Evolutionary conservation across 2,888 invertebrate species (phyloP), one percentile per base, ranked within the genome.

Genomic region (Melolontha melolontha): DNA sequence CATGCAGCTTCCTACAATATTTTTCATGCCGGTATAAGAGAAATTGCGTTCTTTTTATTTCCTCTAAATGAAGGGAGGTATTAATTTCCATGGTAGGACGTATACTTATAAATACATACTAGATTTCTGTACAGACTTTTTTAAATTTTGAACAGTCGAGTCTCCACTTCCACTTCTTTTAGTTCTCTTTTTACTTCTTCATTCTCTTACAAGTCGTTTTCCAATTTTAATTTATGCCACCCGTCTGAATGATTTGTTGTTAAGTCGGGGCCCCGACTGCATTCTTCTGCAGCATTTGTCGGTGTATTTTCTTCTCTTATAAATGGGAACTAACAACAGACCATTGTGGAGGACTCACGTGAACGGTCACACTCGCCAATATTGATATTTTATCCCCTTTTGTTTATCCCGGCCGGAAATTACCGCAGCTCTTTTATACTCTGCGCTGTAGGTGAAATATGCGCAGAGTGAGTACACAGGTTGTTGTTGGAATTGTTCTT

Each of bases 161-260:
- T 55, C 44, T 44, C 27, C 10, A 44, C 44, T 59, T 44, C 59
- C 44, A 40, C 59, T 11, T 47, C 44, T 44, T 44, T 40, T 44
- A 44, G 59, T 59, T 27, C 42, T 16, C 17, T 49, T 51, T 52
- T 57, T 67, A 66, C 68, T 71, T 12, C 27, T 39, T 55, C 54
- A 69, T 71, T 67, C 44, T 69, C 69, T 67, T 69, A 52, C 50
- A 69, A 70, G 71, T 70, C 71, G 70, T 72, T 73, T 72, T 73
- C 74, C 73, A 74, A 75, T 75, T 77, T 76, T 77, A 77, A 77
- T 75, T 76, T 77, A 76, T 77, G 72, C 75, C 71, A 73, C 73
- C 72, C 74, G 77, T 75, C 77, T 40, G 70, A 70, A 74, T 77
- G 77, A 77, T 77, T 77, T 76, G 75, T 76, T 74, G 68, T 66